Evolutionary conservation across 2,113 vertebrate species (phyloP), one percentile per base, ranked within the genome.

Genomic region (Microcebus tavaratra): DNA sequence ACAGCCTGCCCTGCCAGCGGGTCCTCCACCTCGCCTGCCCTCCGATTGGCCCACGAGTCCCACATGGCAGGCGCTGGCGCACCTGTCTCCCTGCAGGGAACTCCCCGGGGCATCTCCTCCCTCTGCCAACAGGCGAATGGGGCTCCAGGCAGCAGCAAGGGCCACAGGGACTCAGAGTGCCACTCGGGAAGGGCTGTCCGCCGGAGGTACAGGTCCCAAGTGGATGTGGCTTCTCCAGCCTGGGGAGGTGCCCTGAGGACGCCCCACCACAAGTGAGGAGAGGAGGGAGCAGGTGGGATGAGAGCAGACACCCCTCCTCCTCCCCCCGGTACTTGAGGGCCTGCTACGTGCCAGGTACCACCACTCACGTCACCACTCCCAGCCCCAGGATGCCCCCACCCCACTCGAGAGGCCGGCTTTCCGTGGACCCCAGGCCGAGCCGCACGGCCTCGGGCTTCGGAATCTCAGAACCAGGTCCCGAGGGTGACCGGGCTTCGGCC

Each of bases 61-160:
- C 27, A 10, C 8, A 20, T 0, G 3, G 80, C 34, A 0, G 1
- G 4, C 7, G 3, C 1, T 2, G 39, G 10, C 2, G 0, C 11
- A 0, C 34, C 36, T 67, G 57, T 31, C 39, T 31, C n/a, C 23
- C 20, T 27, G 6, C 2, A 1, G 6, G 68, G 63, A 45, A 23
- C 10, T 1, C 63, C 2, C 13, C 4, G 4, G 42, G 18, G 13
- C 5, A 23, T 25, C 34, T 45, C 9, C 57, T 34, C 6, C 39
- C 68, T 21, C 1, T 63, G 87, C 17, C 3, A 10, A 11, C 1
- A 14, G 57, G 27, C 4, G 34, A 39, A 2, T 1, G 1, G 57
- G 39, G 5, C 27, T 68, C 27, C 5, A 8, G 65, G 45, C 1
- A 2, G 31, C 31, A 13, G 57, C 45, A 57, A 57, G 55, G 18